Conservation (phyloP, 2,888 invertebrate species). For the Carterocephalus palaemon region DNA sequence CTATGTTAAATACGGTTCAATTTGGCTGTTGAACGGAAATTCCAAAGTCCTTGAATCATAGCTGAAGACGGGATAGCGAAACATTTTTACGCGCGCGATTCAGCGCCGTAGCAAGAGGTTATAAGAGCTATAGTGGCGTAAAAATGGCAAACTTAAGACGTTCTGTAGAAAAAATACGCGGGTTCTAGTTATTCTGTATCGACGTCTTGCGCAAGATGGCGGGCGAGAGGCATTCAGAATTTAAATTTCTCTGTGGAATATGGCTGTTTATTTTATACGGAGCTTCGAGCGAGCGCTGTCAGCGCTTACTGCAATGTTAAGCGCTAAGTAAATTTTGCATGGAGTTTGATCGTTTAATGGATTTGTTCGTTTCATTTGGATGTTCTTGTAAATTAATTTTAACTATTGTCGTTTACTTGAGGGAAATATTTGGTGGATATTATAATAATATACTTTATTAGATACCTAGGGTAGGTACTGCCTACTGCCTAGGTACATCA, state of each 20-base stretch:
- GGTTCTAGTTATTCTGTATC: constrained; percentile 73
- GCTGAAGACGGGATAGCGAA: constrained; percentile 53
- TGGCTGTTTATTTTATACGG: constrained; percentile 56
- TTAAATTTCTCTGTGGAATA: constrained; percentile 76
- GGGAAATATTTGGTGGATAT: too few species aligned
- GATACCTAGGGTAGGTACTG: not conserved
- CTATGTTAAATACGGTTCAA: rapidly evolving
- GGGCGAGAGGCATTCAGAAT: constrained; percentile 71
- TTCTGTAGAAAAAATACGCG: constrained; percentile 70
- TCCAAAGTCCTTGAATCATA: constrained; percentile 25
- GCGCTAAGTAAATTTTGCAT: constrained; percentile 41
- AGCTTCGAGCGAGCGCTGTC: constrained; percentile 26
- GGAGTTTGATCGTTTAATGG: constrained; percentile 42
- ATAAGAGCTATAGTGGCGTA: constrained; percentile 76
- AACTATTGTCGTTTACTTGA: too few species aligned
- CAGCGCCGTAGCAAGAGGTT: constrained; percentile 67
- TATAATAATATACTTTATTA: too few species aligned
- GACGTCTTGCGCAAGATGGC: constrained; percentile 78
- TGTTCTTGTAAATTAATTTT: too few species aligned
- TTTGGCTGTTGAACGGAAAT: constrained; percentile 21
- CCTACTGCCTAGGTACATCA: not conserved
- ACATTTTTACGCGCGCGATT: constrained; percentile 77
- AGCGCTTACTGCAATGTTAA: constrained; percentile 33
- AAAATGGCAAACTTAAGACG: constrained; percentile 75
- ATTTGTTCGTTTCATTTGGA: not conserved